These are phyloP conservation scores for Urocynchramus pylzowi DNA, from an alignment of 2,113 vertebrate genomes.

Conservation along the genomic window DNA sequence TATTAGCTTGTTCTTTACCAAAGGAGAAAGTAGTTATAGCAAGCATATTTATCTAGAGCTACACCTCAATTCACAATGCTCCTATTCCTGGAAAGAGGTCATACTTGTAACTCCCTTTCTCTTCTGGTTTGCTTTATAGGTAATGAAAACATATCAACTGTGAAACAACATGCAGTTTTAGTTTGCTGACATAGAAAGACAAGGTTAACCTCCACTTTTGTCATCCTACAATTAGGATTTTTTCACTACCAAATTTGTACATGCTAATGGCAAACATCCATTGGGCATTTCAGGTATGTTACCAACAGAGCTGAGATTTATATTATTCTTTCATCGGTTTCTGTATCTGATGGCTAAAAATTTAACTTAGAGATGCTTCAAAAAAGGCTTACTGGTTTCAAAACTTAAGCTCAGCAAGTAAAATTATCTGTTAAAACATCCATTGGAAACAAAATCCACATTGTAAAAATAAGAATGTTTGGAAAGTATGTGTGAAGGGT, in stretches of 20 bases:
- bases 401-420: not conserved
- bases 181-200: not conserved
- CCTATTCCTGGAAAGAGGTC: not conserved
- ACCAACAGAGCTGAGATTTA: not conserved
- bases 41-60: not conserved
- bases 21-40: not conserved
- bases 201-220: not conserved
- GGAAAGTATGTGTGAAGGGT: not conserved
- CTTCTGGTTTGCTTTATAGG: not conserved
- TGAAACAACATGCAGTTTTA: not conserved
- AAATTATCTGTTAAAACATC: not conserved
- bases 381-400: not conserved
- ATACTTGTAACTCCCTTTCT: not conserved
- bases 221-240: not conserved
- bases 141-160: not conserved
- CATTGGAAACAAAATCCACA: not conserved
- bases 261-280: not conserved
- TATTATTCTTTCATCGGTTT: not conserved
- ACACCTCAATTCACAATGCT: not conserved
- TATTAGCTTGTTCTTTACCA: not conserved
- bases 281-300: not conserved
- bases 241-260: not conserved
- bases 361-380: not conserved
- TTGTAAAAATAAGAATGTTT: not conserved
- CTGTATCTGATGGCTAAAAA: not conserved